Evolutionary conservation across 2,797 vertebrate species (phyloP).

Genomic region (Enteromius unitaeniatus): DNA sequence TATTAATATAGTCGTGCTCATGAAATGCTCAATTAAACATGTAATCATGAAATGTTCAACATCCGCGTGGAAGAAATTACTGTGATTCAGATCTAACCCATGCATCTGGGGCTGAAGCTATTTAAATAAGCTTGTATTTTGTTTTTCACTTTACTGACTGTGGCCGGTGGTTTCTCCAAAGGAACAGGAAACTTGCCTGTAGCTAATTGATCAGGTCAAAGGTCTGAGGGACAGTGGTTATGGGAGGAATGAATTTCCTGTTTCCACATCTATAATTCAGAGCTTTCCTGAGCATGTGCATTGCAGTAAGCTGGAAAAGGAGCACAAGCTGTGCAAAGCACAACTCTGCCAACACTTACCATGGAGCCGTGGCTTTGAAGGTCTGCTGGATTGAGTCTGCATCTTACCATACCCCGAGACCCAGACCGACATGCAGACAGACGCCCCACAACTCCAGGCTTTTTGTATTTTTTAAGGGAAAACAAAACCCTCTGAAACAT

Average conservation of each 20-base stretch:
- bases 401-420: constrained; percentile 65
- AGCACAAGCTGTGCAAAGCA: constrained; percentile 75
- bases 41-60: constrained; percentile 7
- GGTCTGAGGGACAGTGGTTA: constrained; percentile 78
- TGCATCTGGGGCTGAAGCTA: not conserved
- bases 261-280: constrained; percentile 84
- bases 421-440: constrained; percentile 61
- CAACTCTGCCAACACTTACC: constrained; percentile 67
- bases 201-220: constrained; percentile 84
- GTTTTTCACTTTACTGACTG: constrained; percentile 41
- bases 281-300: constrained; percentile 65
- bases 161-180: constrained; percentile 71
- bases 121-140: constrained; percentile 39
- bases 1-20: constrained; percentile 34
- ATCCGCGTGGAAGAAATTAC: constrained; percentile 18
- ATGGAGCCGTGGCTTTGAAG: constrained; percentile 69
- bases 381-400: constrained; percentile 71
- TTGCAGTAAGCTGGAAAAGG: constrained; percentile 48
- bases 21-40: constrained; percentile 45
- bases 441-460: constrained; percentile 63
- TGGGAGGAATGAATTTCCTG: constrained; percentile 79
- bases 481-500: constrained; percentile 56
- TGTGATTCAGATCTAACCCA: constrained; percentile 28
- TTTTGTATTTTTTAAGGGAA: constrained; percentile 65
- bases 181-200: constrained; percentile 71